Conservation (phyloP, 2,888 invertebrate genomes). For the Drosophila subquinaria region DNA sequence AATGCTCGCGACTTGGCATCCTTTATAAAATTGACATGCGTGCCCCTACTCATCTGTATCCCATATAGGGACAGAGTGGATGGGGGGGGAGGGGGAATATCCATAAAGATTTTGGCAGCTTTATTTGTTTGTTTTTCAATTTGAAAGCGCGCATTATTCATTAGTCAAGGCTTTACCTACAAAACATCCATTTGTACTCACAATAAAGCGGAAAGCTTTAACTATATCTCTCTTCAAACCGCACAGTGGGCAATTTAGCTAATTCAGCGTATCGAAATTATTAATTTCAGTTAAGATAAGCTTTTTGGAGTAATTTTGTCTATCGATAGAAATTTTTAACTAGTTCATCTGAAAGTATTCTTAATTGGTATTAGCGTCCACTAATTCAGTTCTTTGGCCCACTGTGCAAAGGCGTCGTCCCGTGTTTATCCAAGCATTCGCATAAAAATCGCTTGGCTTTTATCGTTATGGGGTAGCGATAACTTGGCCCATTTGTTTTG, state of each 20-base stretch:
- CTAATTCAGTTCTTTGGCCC: neutral
- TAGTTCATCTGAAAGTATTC: neutral
- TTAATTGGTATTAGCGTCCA: neutral
- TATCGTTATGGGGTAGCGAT: slow-evolving; percentile 67
- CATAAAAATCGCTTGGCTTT: slow-evolving; percentile 75
- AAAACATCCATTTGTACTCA: slow-evolving; percentile 12
- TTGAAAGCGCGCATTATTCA: slow-evolving; percentile 71
- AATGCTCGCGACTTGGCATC: slow-evolving; percentile 2
- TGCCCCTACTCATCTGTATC: neutral
- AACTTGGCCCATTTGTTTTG: slow-evolving; percentile 74
- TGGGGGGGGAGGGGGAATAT: neutral
- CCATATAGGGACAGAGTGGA: too few species aligned
- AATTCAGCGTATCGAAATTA: too few species aligned
- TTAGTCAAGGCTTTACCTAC: slow-evolving; percentile 44
- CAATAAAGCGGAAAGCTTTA: slow-evolving; percentile 8
- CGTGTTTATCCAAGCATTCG: slow-evolving; percentile 68
- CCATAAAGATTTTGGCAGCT: slow-evolving; percentile 28
- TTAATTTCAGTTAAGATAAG: neutral
- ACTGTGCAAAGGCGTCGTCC: neutral
- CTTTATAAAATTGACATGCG: neutral
- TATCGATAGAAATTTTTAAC: neutral
- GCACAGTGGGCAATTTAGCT: neutral
- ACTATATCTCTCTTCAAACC: neutral
- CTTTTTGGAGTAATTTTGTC: neutral
- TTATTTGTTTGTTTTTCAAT: slow-evolving; percentile 82